Evolutionary conservation across 2,797 vertebrate genomes (phyloP), one percentile per base, ranked within the genome.

Genomic region (Nyctalus aviator): DNA sequence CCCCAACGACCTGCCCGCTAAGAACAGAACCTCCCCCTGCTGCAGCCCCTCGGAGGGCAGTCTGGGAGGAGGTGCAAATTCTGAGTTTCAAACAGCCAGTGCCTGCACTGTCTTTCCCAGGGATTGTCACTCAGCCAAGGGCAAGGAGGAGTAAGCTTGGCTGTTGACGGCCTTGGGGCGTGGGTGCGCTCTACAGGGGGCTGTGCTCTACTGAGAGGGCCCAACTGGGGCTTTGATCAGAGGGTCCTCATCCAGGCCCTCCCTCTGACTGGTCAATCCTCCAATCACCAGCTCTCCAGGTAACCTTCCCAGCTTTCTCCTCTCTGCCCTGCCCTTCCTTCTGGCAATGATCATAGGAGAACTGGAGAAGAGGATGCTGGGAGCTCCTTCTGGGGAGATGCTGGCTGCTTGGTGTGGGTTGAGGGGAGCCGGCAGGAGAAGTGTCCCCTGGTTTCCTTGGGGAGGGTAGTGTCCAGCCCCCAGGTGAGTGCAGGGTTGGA

Each of bases 71-170:
- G 17, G 37, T 35, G 46, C 46, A 48, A 13, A 48, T 48, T 14
- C 46, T 14, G 46, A 48, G 46, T 48, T 48, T 48, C 46, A 48
- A 13, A 48, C 13, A 12, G 46, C 46, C 46, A 12, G 13, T 48
- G 73, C 32, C 83, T 88, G 82, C 90, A 84, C 95, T 92, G 81
- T 93, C 88, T 84, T 86, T 90, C 72, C 27, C 55, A 11, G 84
- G 25, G 85, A 64, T 82, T 87, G 71, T 92, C 81, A 64, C 69
- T 81, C 11, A 4, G 53, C 73, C 59, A 87, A 55, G 50, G 46
- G 68, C 82, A 32, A 57, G 85, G 90, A 48, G 37, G 59, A 62
- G 71, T 68, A 57, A 55, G 77, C 81, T n/a, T 46, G 44, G 46
- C 59, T 85, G 83, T 14, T 62, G 84, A 64, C 77, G 59, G 66